Base-by-base conservation (phyloP, 2,888 invertebrate species). In the Trichogramma dendrolimi region DNA sequence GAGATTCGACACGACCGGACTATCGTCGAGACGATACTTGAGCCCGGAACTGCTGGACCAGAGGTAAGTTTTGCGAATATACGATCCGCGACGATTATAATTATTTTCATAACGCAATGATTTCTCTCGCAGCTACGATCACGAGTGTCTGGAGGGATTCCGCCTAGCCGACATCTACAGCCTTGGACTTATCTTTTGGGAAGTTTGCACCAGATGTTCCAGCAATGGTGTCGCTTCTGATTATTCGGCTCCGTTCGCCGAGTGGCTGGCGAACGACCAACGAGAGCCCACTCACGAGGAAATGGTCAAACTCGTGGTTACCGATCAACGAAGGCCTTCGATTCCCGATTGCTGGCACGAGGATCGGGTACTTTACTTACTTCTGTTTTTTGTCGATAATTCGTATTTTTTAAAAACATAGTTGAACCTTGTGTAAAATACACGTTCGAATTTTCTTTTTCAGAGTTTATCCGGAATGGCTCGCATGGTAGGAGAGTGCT, bases 21-120 rank as follows among this genome's bases (percentile, higher is more conserved):
- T 72, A 62, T 96, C 96, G 58, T 94, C 96, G 61, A 94, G 91
- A 80, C 85, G 96, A 40, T 94, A 96, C 80, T 96, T 96, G 96
- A 89, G 93, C 67, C 96, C 96, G 0, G 96, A 96, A 82, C 86
- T 96, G 71, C 80, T 96, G 57, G 94, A 94, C 71, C 92, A 94
- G 80, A 88, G 72, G 78, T 78, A 67, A 42, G 53, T 4, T 10
- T 53, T 53, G 5, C 5, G 10, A 40, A 41, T 5, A 14, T 42
- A 43, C 42, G 10, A 42, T 14, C n/a, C 14, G 11, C 42, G 6
- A 27, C 10, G 41, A 46, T 40, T 39, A 43, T 10, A 46, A 39
- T 42, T 11, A 43, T 42, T 39, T 5, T 41, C 42, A 5, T 54
- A 41, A 4, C 27, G 2, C 5, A 11, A 42, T 42, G 11, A 41